Evolutionary conservation across 1,140 invertebrate genomes (phyloP).

Genomic region (Triops cancriformis): DNA sequence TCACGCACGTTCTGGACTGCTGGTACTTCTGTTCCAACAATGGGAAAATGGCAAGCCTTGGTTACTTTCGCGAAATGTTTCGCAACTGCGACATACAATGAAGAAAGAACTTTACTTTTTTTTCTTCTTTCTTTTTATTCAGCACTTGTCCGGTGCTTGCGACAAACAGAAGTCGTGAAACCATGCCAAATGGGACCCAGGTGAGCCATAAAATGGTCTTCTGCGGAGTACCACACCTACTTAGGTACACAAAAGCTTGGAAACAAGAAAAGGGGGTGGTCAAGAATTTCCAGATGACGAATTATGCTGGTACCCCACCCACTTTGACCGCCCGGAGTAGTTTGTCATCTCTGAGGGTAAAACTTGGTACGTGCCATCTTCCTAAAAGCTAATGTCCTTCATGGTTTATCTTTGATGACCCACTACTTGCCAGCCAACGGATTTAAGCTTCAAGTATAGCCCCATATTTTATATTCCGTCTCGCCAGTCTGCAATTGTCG

Average conservation of each 20-base stretch:
- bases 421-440: neutral
- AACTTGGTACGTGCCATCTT: neutral
- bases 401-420: neutral
- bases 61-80: too few relatives aligned
- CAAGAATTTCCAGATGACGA: neutral
- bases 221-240: neutral
- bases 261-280: conserved; percentile 5
- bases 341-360: neutral
- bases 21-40: neutral
- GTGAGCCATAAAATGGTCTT: neutral
- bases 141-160: neutral
- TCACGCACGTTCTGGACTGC: neutral
- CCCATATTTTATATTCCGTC: neutral
- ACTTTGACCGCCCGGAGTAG: neutral
- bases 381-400: neutral
- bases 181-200: conserved; percentile 8
- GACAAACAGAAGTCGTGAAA: conserved; percentile 5
- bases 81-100: too few relatives aligned
- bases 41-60: too few relatives aligned
- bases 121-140: too few relatives aligned
- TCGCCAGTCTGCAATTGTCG: neutral
- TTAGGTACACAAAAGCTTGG: neutral
- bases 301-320: neutral
- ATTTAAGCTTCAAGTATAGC: neutral
- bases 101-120: too few relatives aligned